Evolutionary conservation across 2,888 invertebrate species (phyloP), one percentile per base, ranked within the genome.

Genomic region (Scaptomyza flava): DNA sequence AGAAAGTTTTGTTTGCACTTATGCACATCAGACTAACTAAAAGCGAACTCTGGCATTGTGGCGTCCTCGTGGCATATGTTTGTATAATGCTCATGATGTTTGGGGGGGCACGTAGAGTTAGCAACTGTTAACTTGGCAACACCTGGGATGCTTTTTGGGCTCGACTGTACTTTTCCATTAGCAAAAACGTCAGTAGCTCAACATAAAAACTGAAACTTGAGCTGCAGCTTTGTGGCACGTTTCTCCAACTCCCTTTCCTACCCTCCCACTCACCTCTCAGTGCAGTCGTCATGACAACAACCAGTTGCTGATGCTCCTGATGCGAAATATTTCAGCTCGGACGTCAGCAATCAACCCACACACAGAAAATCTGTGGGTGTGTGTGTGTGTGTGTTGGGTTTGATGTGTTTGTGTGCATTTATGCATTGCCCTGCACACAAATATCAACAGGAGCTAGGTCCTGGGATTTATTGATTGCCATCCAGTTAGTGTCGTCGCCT

Each of bases 381-480:
- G n/a, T n/a, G 17, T 33, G 17, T 11, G 6, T 27, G 8, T 48
- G 6, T 31, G 4, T 12, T 12, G 27, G 27, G 9, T 31, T 34
- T 31, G 34, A 23, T 33, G 17, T 50, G 48, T 50, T 33, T 61
- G 54, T 56, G 43, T 59, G 61, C 86, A 82, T 81, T 86, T 82
- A 86, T 81, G 84, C 86, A 81, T 63, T 77, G 77, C 68, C 75
- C 75, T 84, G 75, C 69, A 72, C 64, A 81, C 4, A 41, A 81
- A 79, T 79, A 81, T 83, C 77, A 86, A 79, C 86, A 86, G 82
- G 81, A 81, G 72, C 81, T 56, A 46, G 74, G 87, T 72, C 87
- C 83, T 83, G 87, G 87, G 83, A 87, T 83, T 83, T 83, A 87
- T 83, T 83, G 83, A 83, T 83, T 83, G 72, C 78, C 41, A 41